Conservation (phyloP, 1,140 invertebrate genomes). For the Drosophila grimshawi region DNA sequence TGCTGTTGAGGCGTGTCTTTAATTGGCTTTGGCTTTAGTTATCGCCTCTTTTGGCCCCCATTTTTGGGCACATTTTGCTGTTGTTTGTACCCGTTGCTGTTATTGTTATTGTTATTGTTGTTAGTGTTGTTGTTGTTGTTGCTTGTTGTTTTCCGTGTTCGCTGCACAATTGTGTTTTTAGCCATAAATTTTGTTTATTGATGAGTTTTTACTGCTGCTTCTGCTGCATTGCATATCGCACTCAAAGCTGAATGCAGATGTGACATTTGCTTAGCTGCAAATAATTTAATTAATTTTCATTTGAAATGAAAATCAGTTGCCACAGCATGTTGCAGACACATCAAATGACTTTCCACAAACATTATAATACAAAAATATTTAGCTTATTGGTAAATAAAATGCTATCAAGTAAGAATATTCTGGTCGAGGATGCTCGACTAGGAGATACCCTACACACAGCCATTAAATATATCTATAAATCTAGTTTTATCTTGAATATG, state of each 20-base stretch:
- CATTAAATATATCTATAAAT: no score
- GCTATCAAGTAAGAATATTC: no score
- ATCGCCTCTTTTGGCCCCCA: conserved; percentile 25
- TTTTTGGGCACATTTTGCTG: not conserved
- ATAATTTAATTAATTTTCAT: conserved; percentile 75
- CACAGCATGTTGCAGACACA: conserved; percentile 54
- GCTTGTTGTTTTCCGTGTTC: conserved; percentile 26
- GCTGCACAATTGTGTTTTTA: conserved; percentile 47
- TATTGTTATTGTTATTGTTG: conserved; percentile 14
- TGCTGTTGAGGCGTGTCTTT: conserved; percentile 51
- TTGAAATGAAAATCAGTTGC: conserved; percentile 40
- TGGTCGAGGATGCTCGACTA: no score
- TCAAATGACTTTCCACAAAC: conserved; percentile 66
- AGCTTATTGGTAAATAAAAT: no score
- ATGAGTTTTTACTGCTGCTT: conserved; percentile 42
- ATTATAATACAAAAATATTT: not conserved
- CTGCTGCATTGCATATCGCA: conserved; percentile 10
- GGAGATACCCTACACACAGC: no score
- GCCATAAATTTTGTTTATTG: conserved; percentile 75
- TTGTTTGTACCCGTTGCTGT: not conserved
- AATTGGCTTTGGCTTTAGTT: conserved; percentile 62
- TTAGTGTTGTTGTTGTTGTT: not conserved
- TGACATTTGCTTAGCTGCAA: conserved; percentile 59
- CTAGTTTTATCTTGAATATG: no score
- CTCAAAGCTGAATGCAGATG: conserved; percentile 17